phyloP scores from a whole-genome alignment of 53 echinoderm and acorn worm genomes.

The Holothuria scabra region DNA sequence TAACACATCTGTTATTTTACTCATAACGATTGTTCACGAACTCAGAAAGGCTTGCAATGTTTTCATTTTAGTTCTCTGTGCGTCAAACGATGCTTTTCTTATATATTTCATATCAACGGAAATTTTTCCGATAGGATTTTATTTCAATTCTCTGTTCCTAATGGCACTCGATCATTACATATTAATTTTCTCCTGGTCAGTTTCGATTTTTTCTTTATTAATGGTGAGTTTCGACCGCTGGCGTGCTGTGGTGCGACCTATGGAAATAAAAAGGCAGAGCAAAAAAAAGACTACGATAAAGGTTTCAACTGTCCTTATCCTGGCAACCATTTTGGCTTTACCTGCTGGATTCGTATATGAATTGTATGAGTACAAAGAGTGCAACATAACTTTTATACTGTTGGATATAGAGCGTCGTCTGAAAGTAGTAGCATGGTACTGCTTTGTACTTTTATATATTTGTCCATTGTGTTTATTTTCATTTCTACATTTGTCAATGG shows the following conservation, averaged over 20 bases:
- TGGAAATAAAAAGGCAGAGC: too few species aligned
- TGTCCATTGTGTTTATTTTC: not conserved
- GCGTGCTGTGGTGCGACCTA: constrained; percentile 18
- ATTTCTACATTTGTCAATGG: not conserved
- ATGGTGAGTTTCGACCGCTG: constrained; percentile 23
- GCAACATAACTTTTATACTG: too few species aligned
- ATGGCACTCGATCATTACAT: not conserved
- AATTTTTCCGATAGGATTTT: too few species aligned
- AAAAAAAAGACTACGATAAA: too few species aligned
- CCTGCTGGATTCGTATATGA: too few species aligned
- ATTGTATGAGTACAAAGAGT: too few species aligned
- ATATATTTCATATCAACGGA: not conserved
- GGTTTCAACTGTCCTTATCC: too few species aligned
- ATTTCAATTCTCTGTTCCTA: too few species aligned
- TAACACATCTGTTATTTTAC: constrained; percentile 7
- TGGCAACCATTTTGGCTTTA: too few species aligned
- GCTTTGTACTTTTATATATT: not conserved
- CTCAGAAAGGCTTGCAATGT: constrained; percentile 13
- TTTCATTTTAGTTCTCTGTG: constrained; percentile 16
- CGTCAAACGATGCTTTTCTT: constrained; percentile 1
- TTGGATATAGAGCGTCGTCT: too few species aligned
- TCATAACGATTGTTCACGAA: not conserved
- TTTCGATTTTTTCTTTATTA: constrained; percentile 2
- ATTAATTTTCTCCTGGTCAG: not conserved
- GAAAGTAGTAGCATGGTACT: not conserved